Evolutionary conservation across 2,113 vertebrate genomes (phyloP), one percentile per base, ranked within the genome.

Genomic region (Etia nguti): DNA sequence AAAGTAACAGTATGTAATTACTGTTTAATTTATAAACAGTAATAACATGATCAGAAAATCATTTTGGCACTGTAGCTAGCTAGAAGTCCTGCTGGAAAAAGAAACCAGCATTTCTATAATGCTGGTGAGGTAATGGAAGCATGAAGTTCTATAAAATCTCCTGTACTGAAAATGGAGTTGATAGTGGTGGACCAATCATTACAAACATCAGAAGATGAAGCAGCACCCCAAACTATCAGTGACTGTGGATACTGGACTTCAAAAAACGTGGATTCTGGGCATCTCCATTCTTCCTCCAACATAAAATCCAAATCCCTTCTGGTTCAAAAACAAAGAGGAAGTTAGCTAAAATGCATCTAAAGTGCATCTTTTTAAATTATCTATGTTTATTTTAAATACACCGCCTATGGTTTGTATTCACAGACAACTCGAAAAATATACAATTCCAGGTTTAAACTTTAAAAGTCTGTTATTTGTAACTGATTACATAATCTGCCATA

Each of bases 321-420:
- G 68, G 68, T 73, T 73, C 68, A 46, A 46, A 73, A 73, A 26
- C 13, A 46, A 18, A 73, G 68, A 70, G 0, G 2, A 26, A 73
- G 65, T 43, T 46, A 26, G 41, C 41, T 26, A 46, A 73, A 20
- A 73, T 10, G 38, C 22, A n/a, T n/a, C n/a, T n/a, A n/a, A n/a
- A n/a, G 0, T 73, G 15, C 8, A 16, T 43, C 36, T 48, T 43
- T 46, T 26, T 18, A 46, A 26, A 73, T 73, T 18, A 26, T 24
- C 22, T 29, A 10, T 26, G 41, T 26, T 46, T 48, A 18, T 29
- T 73, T 46, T 26, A 48, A 6, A 26, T 46, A 73, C 15, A 73
- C 41, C 11, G 41, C 5, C 0, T 46, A 73, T 73, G 22, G 15
- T 48, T 46, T 73, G 68, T 0, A 18, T 4, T 73, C 41, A 26